Percentiles rank a stretch among this genome's conserved stretches.
These are phyloP conservation scores for Trachelus troglodyta DNA, from an alignment of 2,888 invertebrate genomes.

Conservation along the genomic window DNA sequence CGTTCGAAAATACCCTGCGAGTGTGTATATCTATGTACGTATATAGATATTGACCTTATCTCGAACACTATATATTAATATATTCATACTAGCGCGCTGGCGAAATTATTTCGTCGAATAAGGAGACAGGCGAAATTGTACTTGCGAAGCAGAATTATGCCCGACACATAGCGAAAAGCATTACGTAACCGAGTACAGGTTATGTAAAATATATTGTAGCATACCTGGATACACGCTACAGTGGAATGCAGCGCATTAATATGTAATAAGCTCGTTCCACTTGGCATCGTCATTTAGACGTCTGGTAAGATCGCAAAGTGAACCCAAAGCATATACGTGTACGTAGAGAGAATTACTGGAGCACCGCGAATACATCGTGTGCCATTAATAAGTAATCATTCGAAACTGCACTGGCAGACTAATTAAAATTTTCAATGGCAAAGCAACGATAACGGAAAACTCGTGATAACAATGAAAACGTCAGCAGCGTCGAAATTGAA, in stretches of 20 bases:
- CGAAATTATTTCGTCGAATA: neutral
- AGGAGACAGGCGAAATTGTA: neutral
- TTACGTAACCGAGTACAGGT: neutral
- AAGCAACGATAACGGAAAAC: neutral
- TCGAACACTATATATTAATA: neutral
- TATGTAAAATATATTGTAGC: neutral
- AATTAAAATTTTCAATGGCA: neutral
- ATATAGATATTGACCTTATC: neutral
- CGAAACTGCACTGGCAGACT: neutral
- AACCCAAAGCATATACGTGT: neutral
- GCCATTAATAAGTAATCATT: neutral
- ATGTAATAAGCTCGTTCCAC: neutral
- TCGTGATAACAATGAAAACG: neutral
- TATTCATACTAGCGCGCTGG: neutral
- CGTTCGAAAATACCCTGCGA: neutral
- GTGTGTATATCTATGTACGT: no score
- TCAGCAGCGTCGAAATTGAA: neutral
- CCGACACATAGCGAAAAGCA: neutral
- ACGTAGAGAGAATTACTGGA: neutral
- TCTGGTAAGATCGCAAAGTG: neutral
- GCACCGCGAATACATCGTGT: neutral
- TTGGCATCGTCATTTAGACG: neutral
- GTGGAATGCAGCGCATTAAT: neutral
- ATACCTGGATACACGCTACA: neutral
- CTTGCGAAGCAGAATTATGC: neutral